A percentile compares a stretch with the other conserved stretches of the same genome.
These are phyloP conservation scores for Pantala flavescens DNA, from an alignment of 1,140 invertebrate species.

Conservation along the genomic window DNA sequence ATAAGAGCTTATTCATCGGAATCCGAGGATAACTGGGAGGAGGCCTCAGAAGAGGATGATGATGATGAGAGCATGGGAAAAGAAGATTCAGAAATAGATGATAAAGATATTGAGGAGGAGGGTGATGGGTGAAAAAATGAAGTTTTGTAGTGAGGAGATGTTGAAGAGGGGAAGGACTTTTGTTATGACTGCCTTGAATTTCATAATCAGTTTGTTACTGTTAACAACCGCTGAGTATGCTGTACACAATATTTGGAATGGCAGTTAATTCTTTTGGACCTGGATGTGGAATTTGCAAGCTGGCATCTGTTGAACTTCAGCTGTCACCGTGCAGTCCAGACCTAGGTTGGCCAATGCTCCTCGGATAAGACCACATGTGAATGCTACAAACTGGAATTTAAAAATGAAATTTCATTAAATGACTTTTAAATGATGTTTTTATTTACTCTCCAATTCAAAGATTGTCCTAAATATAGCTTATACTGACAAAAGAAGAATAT, in stretches of 20 bases:
- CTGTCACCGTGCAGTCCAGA: constrained; percentile 86
- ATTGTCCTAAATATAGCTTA: background rate
- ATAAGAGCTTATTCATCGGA: constrained; percentile 32
- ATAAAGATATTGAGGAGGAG: background rate
- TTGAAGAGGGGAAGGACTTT: no score
- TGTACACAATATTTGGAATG: background rate
- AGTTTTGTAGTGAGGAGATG: no score
- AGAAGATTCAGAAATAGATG: constrained; percentile 23
- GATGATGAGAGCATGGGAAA: constrained; percentile 26
- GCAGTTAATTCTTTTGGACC: constrained; percentile 36
- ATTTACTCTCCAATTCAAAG: no score
- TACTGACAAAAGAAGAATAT: background rate
- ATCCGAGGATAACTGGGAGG: constrained; percentile 38
- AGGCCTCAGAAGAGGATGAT: constrained; percentile 33
- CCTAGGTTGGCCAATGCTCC: constrained; percentile 91
- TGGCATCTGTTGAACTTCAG: constrained; percentile 85
- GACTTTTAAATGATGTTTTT: background rate
- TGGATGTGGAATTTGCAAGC: constrained; percentile 91
- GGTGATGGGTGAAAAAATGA: background rate
- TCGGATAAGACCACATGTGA: constrained; percentile 89
- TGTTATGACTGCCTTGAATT: no score
- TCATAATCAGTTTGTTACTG: no score
- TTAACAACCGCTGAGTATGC: background rate
- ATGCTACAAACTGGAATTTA: constrained; percentile 71
- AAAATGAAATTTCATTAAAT: constrained; percentile 12